Evolutionary conservation across 2,888 invertebrate genomes (phyloP).

Genomic region (Torymus auratus): DNA sequence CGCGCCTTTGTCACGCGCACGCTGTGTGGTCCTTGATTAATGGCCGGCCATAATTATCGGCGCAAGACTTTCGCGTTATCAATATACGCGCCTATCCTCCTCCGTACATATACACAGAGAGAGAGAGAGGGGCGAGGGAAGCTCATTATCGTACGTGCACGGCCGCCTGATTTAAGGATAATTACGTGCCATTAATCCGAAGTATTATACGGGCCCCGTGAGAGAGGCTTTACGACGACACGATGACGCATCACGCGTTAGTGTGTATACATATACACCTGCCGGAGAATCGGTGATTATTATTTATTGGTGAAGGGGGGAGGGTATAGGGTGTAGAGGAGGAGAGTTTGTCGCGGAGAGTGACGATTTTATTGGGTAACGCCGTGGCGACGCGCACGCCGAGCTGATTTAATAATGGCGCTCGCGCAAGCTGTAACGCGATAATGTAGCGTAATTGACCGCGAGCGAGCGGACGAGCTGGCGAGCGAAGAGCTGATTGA

Average conservation of each 20-base stretch:
- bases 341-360: too few relatives aligned
- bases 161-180: conserved; percentile 45
- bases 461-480: too few relatives aligned
- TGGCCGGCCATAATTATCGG: conserved; percentile 23
- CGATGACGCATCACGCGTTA: background rate
- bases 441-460: too few relatives aligned
- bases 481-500: too few relatives aligned
- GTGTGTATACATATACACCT: too few relatives aligned
- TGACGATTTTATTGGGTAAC: too few relatives aligned
- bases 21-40: conserved; percentile 18
- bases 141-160: conserved; percentile 37
- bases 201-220: conserved; percentile 18
- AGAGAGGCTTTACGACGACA: conserved; percentile 22
- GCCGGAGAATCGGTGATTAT: background rate
- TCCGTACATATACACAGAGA: too few relatives aligned
- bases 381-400: background rate
- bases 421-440: background rate
- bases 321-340: too few relatives aligned
- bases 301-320: background rate
- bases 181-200: conserved; percentile 39
- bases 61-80: background rate
- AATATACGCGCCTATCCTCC: too few relatives aligned
- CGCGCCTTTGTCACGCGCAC: background rate
- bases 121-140: background rate
- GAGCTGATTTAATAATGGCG: background rate